Conservation (phyloP, 2,113 vertebrate species). For the Grus americana region DNA sequence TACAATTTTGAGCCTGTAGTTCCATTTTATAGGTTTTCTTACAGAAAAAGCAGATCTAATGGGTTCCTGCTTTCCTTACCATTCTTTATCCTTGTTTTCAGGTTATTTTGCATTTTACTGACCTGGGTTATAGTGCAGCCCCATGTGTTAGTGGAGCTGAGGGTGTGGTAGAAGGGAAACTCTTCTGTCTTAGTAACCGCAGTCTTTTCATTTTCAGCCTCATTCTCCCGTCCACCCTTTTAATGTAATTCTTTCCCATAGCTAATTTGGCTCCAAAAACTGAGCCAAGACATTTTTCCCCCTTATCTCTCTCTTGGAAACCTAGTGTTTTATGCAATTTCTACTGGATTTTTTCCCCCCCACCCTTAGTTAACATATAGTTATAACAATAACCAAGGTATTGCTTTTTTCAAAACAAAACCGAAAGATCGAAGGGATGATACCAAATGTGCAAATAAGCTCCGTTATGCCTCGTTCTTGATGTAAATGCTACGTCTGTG, state of each 20-base stretch:
- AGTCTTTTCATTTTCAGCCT: constrained; percentile 21
- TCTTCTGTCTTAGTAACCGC: neutral
- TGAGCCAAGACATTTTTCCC: neutral
- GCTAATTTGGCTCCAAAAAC: neutral
- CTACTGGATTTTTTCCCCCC: neutral
- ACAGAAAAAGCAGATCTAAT: neutral
- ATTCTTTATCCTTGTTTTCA: neutral
- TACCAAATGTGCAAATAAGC: neutral
- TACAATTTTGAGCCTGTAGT: neutral
- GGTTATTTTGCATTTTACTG: neutral
- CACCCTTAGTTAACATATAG: neutral
- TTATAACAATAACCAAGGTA: neutral
- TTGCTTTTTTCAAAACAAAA: neutral
- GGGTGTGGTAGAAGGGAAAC: neutral
- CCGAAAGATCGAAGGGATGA: neutral
- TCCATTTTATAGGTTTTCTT: neutral
- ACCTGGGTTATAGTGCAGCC: neutral
- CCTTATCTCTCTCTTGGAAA: neutral
- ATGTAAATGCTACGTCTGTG: neutral
- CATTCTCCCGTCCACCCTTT: neutral
- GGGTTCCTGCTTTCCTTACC: neutral
- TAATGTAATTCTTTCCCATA: neutral
- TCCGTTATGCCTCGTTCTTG: neutral
- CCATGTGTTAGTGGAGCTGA: neutral
- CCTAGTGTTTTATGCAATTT: neutral